Base-by-base conservation (phyloP, 1,140 invertebrate genomes). In the Daktulosphaira vitifoliae region DNA sequence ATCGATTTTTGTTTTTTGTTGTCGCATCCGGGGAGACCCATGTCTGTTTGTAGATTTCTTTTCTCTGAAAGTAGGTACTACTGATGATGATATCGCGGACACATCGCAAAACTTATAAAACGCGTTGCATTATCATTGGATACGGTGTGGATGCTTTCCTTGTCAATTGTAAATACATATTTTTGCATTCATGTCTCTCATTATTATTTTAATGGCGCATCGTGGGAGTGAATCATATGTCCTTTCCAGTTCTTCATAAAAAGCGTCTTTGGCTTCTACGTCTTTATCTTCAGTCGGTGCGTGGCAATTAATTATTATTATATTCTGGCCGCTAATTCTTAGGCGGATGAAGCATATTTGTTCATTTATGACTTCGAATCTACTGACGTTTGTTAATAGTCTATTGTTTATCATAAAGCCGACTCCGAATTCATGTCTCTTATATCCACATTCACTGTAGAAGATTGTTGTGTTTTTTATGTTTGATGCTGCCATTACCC, bases 401-500 rank as follows among this genome's bases (percentile, higher is more conserved):
- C 39, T n/a, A 18, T 38, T 29, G 13, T 56, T 38, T n/a, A n/a
- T n/a, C n/a, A n/a, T n/a, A n/a, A n/a, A n/a, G n/a, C n/a, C n/a
- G n/a, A n/a, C n/a, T n/a, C n/a, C n/a, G n/a, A n/a, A n/a, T n/a
- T n/a, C n/a, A n/a, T n/a, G n/a, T n/a, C n/a, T n/a, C n/a, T n/a
- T n/a, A n/a, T n/a, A n/a, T n/a, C 22, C 23, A 56, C n/a, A 29
- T 37, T 29, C 33, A 37, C 53, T 56, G 29, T 56, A 56, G 16
- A 56, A 56, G 16, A 39, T 39, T 56, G 33, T 56, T 39, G n/a
- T n/a, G n/a, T 11, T 56, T 56, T 37, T 29, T 38, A 5, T 56
- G 3, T 38, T 37, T 56, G 20, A 29, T 39, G 20, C 33, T 56
- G 33, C 59, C 51, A 44, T 68, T 53, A n/a, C 46, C 29, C 16